A percentile compares a stretch with the other conserved stretches of the same genome.
Conservation (phyloP, 1,140 invertebrate genomes). For the Teleopsis dalmanni region DNA sequence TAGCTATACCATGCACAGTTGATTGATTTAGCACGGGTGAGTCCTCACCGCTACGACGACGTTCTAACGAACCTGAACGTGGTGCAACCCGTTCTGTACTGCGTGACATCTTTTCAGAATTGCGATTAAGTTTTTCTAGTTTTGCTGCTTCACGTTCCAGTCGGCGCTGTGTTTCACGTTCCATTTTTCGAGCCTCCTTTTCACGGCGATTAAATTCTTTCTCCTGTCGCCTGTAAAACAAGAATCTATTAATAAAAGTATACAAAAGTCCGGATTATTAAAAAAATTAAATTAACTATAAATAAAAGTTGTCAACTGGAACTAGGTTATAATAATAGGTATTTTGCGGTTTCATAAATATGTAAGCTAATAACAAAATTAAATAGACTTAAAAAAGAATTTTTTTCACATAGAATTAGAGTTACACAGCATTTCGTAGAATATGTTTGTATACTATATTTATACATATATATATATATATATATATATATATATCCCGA, state of each 20-base stretch:
- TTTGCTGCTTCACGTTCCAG: constrained; percentile 40
- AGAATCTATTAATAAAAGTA: too few relatives aligned
- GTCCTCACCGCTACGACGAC: constrained; percentile 50
- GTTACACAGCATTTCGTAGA: too few relatives aligned
- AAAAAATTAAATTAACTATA: too few relatives aligned
- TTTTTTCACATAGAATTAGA: too few relatives aligned
- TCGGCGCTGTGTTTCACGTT: constrained; percentile 34
- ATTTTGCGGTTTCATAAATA: neutral
- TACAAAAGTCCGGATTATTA: too few relatives aligned
- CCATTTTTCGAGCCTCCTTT: constrained; percentile 40
- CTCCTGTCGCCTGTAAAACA: constrained; percentile 26
- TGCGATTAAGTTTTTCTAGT: constrained; percentile 40
- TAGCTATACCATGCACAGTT: constrained; percentile 50
- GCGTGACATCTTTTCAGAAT: constrained; percentile 42
- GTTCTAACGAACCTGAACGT: constrained; percentile 45
- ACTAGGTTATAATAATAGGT: neutral
- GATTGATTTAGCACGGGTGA: constrained; percentile 47
- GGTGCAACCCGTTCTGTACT: constrained; percentile 36
- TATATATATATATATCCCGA: too few relatives aligned
- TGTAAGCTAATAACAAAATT: neutral
- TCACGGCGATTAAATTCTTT: constrained; percentile 37
- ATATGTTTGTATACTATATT: too few relatives aligned
- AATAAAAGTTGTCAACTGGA: too few relatives aligned
- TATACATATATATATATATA: too few relatives aligned
- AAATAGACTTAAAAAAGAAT: too few relatives aligned